phyloP scores from a whole-genome alignment of 2,113 vertebrate species.

The Stigmatopora argus region DNA sequence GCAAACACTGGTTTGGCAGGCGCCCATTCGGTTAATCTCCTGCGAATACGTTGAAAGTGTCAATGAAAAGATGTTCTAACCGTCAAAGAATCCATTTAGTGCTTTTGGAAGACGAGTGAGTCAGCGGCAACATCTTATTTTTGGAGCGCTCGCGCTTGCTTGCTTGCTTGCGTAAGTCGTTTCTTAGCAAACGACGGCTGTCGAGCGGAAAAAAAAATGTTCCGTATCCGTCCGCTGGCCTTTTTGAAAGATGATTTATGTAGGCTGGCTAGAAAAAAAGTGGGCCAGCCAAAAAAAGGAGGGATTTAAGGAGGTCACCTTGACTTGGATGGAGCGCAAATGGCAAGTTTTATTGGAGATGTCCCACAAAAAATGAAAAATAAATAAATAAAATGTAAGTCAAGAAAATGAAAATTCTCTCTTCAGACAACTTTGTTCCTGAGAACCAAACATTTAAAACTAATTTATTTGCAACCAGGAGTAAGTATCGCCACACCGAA shows the following conservation, averaged over 20 bases:
- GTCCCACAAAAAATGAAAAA: background rate
- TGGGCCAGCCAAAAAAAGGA: background rate
- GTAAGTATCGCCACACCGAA: too few relatives aligned
- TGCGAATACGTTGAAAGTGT: background rate
- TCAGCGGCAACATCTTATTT: constrained; percentile 4
- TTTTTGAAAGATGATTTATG: constrained; percentile 2
- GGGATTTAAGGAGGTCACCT: constrained; percentile 4
- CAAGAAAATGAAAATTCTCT: too few relatives aligned
- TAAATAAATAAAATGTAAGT: too few relatives aligned
- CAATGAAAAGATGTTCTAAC: background rate
- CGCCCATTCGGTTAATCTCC: background rate
- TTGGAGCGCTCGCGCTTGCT: background rate
- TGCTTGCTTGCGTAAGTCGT: background rate
- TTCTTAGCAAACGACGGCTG: background rate
- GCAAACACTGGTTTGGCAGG: background rate
- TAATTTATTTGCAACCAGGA: too few relatives aligned
- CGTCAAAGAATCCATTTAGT: background rate
- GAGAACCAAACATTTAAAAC: too few relatives aligned
- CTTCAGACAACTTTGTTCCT: too few relatives aligned
- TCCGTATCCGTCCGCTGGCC: background rate
- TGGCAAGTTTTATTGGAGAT: background rate
- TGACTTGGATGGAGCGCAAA: background rate
- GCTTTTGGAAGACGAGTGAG: background rate
- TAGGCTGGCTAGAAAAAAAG: background rate
- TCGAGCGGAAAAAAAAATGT: background rate